Conservation (phyloP, 2,797 vertebrate species). For the Cynodonichthys magdalenae region DNA sequence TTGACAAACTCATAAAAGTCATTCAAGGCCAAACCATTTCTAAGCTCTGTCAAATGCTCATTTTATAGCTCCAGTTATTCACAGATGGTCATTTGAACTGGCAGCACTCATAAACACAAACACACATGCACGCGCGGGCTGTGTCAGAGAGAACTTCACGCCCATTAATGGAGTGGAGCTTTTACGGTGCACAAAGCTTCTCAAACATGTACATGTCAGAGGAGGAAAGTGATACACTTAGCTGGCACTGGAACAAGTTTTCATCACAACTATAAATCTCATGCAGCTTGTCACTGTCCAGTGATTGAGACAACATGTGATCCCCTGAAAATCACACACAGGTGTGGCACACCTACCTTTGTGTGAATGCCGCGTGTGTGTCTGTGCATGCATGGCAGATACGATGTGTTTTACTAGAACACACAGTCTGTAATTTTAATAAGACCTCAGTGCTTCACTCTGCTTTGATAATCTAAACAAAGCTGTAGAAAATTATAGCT, state of each 20-base stretch:
- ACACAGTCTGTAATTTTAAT: constrained; percentile 54
- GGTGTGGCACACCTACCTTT: constrained; percentile 63
- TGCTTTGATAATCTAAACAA: constrained; percentile 80
- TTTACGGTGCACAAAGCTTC: constrained; percentile 72
- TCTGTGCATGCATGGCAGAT: background rate
- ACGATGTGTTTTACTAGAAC: constrained; percentile 18
- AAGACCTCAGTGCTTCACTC: constrained; percentile 60
- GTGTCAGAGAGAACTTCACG: constrained; percentile 48
- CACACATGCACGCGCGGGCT: constrained; percentile 6
- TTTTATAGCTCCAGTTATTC: constrained; percentile 52
- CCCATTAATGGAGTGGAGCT: constrained; percentile 67
- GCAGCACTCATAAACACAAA: constrained; percentile 7
- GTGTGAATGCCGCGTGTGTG: background rate
- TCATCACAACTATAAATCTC: constrained; percentile 78
- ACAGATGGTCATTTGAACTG: constrained; percentile 40
- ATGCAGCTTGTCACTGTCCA: constrained; percentile 71
- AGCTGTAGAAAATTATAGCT: constrained; percentile 72
- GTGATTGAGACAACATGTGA: constrained; percentile 67
- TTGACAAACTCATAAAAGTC: constrained; percentile 47
- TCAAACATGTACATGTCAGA: constrained; percentile 55
- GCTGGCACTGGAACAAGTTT: constrained; percentile 59
- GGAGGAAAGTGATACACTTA: constrained; percentile 77
- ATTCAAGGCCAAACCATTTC: constrained; percentile 43
- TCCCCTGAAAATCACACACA: constrained; percentile 75
- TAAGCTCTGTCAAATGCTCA: constrained; percentile 42